phyloP scores from a whole-genome alignment of 2,888 invertebrate genomes.

The Agrochola macilenta region DNA sequence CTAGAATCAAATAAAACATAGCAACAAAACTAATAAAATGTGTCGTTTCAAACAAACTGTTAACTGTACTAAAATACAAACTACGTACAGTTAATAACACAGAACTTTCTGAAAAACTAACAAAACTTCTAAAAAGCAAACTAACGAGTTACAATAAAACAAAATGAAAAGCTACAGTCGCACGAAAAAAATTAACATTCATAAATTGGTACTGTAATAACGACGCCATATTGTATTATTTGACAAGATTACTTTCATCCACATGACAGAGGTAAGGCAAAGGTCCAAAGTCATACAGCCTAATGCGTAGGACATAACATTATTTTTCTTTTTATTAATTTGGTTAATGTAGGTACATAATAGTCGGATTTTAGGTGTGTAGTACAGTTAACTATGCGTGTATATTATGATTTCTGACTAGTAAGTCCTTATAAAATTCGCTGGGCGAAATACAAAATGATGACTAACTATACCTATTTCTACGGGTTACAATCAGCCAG shows the following conservation, averaged over 20 bases:
- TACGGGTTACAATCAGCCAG: neutral
- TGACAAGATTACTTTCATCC: neutral
- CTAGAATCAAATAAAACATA: neutral
- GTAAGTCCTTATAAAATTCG: neutral
- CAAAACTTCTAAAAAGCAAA: neutral
- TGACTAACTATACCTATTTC: neutral
- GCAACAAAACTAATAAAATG: neutral
- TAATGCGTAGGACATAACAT: neutral
- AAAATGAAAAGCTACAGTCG: neutral
- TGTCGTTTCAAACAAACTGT: neutral
- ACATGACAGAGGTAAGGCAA: neutral
- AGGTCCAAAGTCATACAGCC: neutral
- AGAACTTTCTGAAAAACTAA: neutral
- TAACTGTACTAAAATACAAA: neutral
- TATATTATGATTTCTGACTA: neutral
- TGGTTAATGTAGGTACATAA: neutral
- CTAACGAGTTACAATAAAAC: neutral
- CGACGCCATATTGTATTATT: neutral
- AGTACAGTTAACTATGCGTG: too few relatives aligned
- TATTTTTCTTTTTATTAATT: neutral
- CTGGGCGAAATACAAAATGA: neutral
- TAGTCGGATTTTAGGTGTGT: neutral
- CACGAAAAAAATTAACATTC: neutral
- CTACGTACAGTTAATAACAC: neutral
- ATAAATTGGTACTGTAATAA: neutral